A percentile compares a stretch with the other conserved stretches of the same genome.
phyloP scores from a whole-genome alignment of 2,888 invertebrate species.

The Eilema griseolum region DNA sequence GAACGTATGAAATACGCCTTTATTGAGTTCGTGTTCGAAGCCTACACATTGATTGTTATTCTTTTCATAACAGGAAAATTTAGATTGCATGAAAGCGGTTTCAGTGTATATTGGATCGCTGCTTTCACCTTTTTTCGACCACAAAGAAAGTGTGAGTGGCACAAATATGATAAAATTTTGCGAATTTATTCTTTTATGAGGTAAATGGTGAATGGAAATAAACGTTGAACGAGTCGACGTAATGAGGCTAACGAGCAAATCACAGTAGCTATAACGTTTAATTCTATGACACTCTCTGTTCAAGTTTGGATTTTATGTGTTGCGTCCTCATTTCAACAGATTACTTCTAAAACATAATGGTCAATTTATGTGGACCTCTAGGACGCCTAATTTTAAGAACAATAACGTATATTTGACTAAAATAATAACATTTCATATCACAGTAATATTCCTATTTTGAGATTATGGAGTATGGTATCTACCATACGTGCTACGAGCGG shows the following conservation, averaged over 20 bases:
- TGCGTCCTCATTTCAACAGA: slow-evolving; percentile 22
- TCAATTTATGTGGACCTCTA: not conserved
- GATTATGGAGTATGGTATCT: not conserved
- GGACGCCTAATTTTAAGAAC: not conserved
- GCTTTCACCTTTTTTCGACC: slow-evolving; percentile 36
- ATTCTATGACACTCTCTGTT: slow-evolving; percentile 36
- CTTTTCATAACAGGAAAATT: slow-evolving; percentile 43
- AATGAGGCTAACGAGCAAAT: slow-evolving; percentile 62
- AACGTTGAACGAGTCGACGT: slow-evolving; percentile 54
- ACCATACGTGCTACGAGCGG: too few relatives aligned
- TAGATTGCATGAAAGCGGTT: slow-evolving; percentile 40
- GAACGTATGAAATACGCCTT: slow-evolving; percentile 32
- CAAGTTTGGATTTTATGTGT: slow-evolving; percentile 27
- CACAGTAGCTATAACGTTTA: slow-evolving; percentile 49
- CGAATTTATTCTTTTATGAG: slow-evolving; percentile 43
- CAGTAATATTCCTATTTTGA: not conserved
- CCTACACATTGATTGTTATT: slow-evolving; percentile 40
- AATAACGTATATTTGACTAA: not conserved
- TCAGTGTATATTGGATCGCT: slow-evolving; percentile 37
- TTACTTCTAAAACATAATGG: not conserved
- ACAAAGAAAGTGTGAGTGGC: slow-evolving; percentile 35
- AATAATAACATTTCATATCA: not conserved
- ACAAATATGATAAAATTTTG: slow-evolving; percentile 39
- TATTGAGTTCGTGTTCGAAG: slow-evolving; percentile 34
- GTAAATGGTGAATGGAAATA: slow-evolving; percentile 50